Evolutionary conservation across 2,888 invertebrate genomes (phyloP).

Genomic region (Synanthedon formicaeformis): DNA sequence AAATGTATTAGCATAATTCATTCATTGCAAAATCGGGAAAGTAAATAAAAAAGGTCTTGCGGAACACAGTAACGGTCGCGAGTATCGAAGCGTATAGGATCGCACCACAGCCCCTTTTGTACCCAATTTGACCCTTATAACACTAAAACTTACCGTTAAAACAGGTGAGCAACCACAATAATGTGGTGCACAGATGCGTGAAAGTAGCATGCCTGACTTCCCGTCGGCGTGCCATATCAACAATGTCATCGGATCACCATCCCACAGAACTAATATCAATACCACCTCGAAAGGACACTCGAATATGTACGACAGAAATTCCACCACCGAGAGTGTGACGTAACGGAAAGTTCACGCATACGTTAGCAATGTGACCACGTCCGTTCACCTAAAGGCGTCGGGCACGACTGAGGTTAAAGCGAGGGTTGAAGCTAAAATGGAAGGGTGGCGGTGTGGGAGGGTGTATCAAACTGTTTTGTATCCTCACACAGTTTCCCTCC

Average conservation of each 20-base stretch:
- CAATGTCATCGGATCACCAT: constrained; percentile 51
- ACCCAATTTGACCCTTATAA: constrained; percentile 30
- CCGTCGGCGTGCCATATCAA: constrained; percentile 55
- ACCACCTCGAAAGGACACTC: constrained; percentile 21
- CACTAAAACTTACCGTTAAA: constrained; percentile 53
- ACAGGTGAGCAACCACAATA: constrained; percentile 55
- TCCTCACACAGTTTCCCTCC: constrained; percentile 49
- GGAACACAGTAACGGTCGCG: constrained; percentile 23
- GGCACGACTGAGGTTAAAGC: constrained; percentile 37
- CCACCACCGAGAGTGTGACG: constrained; percentile 48
- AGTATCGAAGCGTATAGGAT: constrained; percentile 35
- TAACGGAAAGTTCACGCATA: constrained; percentile 42
- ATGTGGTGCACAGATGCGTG: constrained; percentile 41
- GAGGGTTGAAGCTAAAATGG: constrained; percentile 9
- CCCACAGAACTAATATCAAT: constrained; percentile 40
- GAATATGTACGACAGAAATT: constrained; percentile 28
- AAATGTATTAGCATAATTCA: not conserved
- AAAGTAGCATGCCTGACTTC: constrained; percentile 40
- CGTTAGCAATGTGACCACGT: constrained; percentile 16
- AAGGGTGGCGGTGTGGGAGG: constrained; percentile 41
- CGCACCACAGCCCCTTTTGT: constrained; percentile 21
- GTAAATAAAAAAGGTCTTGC: not conserved
- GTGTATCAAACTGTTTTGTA: constrained; percentile 54
- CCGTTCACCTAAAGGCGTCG: constrained; percentile 31
- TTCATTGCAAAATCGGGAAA: not conserved